Evolutionary conservation across 2,113 vertebrate species (phyloP).

Genomic region (Eretmodus cyanostictus): DNA sequence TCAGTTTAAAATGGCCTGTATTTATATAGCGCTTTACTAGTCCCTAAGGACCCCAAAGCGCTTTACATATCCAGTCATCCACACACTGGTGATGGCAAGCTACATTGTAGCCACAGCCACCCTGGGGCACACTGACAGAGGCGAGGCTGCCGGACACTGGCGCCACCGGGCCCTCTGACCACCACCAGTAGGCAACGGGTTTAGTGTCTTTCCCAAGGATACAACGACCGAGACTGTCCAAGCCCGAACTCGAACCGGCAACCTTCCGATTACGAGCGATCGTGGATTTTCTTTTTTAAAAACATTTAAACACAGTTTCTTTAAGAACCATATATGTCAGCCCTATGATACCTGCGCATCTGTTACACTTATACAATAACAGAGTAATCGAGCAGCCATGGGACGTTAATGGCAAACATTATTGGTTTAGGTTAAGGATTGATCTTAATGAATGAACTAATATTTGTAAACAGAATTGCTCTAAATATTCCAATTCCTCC

Average conservation of each 20-base stretch:
- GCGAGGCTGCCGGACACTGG: background rate
- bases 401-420: background rate
- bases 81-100: too few species aligned
- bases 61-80: too few species aligned
- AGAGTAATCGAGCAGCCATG: fast-evolving
- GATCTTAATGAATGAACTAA: background rate
- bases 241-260: background rate
- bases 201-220: background rate
- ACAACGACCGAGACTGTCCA: background rate
- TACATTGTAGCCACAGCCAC: background rate
- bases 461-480: background rate
- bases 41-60: too few species aligned
- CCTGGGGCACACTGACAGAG: background rate
- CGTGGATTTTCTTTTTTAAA: fast-evolving
- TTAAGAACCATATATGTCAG: background rate
- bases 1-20: background rate
- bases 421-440: background rate
- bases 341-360: background rate
- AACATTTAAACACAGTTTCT: background rate
- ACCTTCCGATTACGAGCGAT: background rate
- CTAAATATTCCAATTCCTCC: background rate
- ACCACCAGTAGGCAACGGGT: background rate
- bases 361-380: background rate
- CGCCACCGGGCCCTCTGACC: background rate
- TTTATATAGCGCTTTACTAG: too few species aligned